Conservation (phyloP, 1,140 invertebrate species). For the Drosophila suzukii region DNA sequence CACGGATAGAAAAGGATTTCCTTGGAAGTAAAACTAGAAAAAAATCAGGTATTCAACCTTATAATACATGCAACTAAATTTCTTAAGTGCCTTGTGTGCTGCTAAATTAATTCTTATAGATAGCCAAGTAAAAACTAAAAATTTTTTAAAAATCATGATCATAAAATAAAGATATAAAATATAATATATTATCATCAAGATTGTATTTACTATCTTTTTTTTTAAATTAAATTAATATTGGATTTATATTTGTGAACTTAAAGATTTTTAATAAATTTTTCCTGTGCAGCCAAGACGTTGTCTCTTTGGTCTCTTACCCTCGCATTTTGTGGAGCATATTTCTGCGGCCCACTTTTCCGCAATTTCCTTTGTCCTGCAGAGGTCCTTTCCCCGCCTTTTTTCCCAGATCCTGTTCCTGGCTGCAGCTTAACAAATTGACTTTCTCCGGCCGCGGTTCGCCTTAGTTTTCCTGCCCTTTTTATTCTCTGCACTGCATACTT, state of each 20-base stretch:
- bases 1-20: background rate
- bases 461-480: conserved; percentile 43
- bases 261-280: no score
- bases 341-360: conserved; percentile 60
- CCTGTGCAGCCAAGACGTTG: conserved; percentile 24
- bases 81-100: no score
- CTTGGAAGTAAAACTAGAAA: background rate
- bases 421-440: conserved; percentile 82
- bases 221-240: background rate
- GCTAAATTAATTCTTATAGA: no score
- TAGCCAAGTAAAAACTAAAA: no score
- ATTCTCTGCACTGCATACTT: conserved; percentile 66
- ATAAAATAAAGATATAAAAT: no score
- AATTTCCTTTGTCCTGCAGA: conserved; percentile 37
- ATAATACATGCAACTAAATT: no score
- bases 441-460: conserved; percentile 74
- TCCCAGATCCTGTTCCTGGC: conserved; percentile 28
- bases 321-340: conserved; percentile 55
- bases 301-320: background rate
- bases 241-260: no score
- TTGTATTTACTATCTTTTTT: no score
- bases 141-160: no score
- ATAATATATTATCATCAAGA: no score
- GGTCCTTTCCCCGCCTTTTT: conserved; percentile 10
- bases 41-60: background rate